Percentiles rank a stretch among this genome's conserved stretches.
phyloP scores from a whole-genome alignment of 2,113 vertebrate species.

The Cavia porcellus region DNA sequence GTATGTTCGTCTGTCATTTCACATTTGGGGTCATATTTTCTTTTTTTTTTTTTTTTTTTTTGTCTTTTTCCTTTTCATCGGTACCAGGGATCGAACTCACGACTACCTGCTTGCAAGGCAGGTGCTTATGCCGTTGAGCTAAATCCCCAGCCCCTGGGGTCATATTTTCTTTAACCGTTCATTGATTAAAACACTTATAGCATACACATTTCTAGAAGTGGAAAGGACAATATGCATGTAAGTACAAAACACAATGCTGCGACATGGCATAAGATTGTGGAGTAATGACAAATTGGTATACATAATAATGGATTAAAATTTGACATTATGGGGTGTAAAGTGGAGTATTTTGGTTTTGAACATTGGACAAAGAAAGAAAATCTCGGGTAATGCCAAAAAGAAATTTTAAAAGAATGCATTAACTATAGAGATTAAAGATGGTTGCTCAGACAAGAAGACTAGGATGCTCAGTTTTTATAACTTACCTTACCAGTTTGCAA shows the following conservation, averaged over 20 bases:
- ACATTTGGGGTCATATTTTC: too few species aligned
- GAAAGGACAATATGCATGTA: neutral
- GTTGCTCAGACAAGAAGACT: neutral
- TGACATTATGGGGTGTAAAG: neutral
- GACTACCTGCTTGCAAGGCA: too few species aligned
- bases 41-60: too few species aligned
- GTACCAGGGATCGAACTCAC: too few species aligned
- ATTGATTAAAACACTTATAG: neutral
- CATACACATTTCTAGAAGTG: neutral
- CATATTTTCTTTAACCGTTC: neutral
- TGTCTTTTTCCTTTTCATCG: too few species aligned
- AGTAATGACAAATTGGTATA: neutral
- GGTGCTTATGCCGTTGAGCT: too few species aligned
- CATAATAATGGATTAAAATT: neutral
- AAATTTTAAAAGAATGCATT: neutral
- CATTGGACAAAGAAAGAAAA: neutral
- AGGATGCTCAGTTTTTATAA: neutral
- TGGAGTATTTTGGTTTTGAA: neutral
- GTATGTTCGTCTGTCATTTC: neutral
- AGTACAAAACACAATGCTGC: neutral
- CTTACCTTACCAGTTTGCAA: neutral
- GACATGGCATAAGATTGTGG: neutral
- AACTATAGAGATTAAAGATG: neutral
- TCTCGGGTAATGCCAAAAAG: neutral
- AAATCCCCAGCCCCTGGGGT: too few species aligned